phyloP scores from a whole-genome alignment of 2,797 vertebrate genomes.

The Oreochromis grahami region DNA sequence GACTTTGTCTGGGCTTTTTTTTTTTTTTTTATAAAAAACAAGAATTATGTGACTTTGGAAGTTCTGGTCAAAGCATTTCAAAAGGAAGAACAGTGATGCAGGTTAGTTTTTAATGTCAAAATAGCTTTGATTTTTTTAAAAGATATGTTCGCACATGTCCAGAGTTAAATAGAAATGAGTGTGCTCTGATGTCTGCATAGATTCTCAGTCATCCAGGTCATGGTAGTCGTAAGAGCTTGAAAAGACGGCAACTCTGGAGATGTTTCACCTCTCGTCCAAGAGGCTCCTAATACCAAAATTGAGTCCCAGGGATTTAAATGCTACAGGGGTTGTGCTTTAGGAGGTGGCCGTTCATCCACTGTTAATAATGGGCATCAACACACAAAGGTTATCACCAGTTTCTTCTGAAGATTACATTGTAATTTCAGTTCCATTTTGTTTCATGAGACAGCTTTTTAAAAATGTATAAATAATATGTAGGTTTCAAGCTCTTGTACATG shows the following conservation, averaged over 20 bases:
- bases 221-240: not conserved
- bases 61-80: not conserved
- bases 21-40: not conserved
- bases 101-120: not conserved
- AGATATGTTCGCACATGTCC: fast-evolving
- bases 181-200: not conserved
- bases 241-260: not conserved
- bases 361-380: not conserved
- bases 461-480: not conserved
- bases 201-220: not conserved
- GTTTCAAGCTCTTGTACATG: not conserved
- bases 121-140: not conserved
- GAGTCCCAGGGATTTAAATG: not conserved
- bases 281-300: not conserved
- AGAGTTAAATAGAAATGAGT: not conserved
- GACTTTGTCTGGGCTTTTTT: not conserved
- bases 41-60: not conserved
- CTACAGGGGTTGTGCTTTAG: fast-evolving
- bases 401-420: not conserved
- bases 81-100: not conserved
- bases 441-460: not conserved
- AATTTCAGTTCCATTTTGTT: not conserved
- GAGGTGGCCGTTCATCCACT: not conserved
- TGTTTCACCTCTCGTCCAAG: fast-evolving
- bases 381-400: not conserved